phyloP scores from a whole-genome alignment of 2,888 invertebrate genomes.

The Platerodrilus igneus region DNA sequence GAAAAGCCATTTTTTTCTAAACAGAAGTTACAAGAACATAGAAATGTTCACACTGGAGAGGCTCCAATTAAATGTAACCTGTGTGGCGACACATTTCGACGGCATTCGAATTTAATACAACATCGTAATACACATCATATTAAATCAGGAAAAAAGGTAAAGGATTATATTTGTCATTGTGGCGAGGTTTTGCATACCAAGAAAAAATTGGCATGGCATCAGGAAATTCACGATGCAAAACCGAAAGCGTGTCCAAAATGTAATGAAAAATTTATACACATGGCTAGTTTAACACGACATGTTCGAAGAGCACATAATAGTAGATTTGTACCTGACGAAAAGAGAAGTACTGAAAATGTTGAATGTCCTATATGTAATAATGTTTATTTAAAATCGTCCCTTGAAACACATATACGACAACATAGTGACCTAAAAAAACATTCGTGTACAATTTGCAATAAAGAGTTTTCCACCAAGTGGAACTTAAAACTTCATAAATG shows the following conservation, averaged over 20 bases:
- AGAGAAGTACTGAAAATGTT: slow-evolving; percentile 62
- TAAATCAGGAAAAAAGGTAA: slow-evolving; percentile 64
- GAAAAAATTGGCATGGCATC: slow-evolving; percentile 80
- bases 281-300: slow-evolving; percentile 77
- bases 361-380: slow-evolving; percentile 75
- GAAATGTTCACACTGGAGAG: slow-evolving; percentile 77
- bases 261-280: slow-evolving; percentile 81
- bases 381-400: slow-evolving; percentile 72
- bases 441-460: slow-evolving; percentile 77
- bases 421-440: slow-evolving; percentile 75
- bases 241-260: slow-evolving; percentile 82
- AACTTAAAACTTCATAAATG: slow-evolving; percentile 84
- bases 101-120: slow-evolving; percentile 81
- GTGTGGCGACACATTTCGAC: slow-evolving; percentile 74
- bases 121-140: slow-evolving; percentile 76
- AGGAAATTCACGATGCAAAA: slow-evolving; percentile 76
- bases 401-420: slow-evolving; percentile 74
- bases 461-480: slow-evolving; percentile 85
- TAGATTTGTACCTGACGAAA: slow-evolving; percentile 62
- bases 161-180: slow-evolving; percentile 54
- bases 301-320: slow-evolving; percentile 76
- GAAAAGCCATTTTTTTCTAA: slow-evolving; percentile 78
- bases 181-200: slow-evolving; percentile 79
- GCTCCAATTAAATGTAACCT: slow-evolving; percentile 75
- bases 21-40: slow-evolving; percentile 77